These are phyloP conservation scores for Sipha maydis DNA, from an alignment of 2,888 invertebrate genomes.

Conservation along the genomic window DNA sequence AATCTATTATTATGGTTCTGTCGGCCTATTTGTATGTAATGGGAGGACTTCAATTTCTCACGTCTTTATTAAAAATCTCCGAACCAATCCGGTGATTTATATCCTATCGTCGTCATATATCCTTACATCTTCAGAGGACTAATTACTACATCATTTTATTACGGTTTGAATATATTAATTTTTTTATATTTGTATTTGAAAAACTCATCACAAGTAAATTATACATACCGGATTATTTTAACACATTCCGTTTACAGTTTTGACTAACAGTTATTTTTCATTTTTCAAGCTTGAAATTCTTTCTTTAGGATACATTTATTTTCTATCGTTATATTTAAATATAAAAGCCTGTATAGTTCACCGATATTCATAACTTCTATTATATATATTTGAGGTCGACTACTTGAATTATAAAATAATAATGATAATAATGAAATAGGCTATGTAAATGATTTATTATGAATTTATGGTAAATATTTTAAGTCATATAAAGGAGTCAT, in stretches of 20 bases:
- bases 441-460: background rate
- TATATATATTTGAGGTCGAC: background rate
- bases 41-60: conserved; percentile 36
- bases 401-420: background rate
- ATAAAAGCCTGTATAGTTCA: background rate
- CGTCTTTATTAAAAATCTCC: conserved; percentile 28
- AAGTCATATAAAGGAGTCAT: background rate
- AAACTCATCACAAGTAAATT: background rate
- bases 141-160: background rate
- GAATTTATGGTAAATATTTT: background rate
- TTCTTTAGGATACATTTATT: background rate
- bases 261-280: no score
- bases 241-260: no score
- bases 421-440: background rate
- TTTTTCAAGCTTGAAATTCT: background rate
- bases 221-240: background rate
- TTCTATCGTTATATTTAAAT: background rate
- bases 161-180: background rate
- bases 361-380: background rate
- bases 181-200: background rate
- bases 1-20: conserved; percentile 10
- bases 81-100: background rate
- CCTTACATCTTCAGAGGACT: background rate
- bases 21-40: conserved; percentile 19
- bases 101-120: background rate